Percentiles rank a stretch among this genome's conserved stretches.
Evolutionary conservation across 2,888 invertebrate species (phyloP).

Genomic region (Eledone cirrhosa): DNA sequence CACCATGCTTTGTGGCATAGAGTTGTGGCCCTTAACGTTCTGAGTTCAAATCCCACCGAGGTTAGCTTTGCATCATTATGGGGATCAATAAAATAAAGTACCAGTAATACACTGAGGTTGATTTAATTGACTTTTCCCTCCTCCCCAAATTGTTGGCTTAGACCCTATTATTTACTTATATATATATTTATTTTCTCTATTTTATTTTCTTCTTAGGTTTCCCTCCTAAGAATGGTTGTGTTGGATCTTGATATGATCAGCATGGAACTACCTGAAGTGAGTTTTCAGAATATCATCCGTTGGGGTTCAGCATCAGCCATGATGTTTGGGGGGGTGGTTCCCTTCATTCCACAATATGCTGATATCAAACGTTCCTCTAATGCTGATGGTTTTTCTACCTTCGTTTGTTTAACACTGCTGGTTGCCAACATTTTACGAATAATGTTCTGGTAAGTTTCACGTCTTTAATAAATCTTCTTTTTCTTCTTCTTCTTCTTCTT

Average conservation of each 20-base stretch:
- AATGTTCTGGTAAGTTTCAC: slow-evolving; percentile 87
- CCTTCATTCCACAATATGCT: slow-evolving; percentile 94
- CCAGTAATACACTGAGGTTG: no score
- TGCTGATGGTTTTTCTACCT: slow-evolving; percentile 95
- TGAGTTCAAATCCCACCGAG: no score
- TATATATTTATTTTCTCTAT: neutral
- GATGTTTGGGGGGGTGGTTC: slow-evolving; percentile 94
- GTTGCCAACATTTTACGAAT: slow-evolving; percentile 96
- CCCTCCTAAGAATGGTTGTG: slow-evolving; percentile 26
- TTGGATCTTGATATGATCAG: slow-evolving; percentile 28
- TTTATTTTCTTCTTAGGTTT: slow-evolving; percentile 10
- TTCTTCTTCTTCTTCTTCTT: neutral
- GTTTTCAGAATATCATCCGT: slow-evolving; percentile 44
- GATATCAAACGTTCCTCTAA: slow-evolving; percentile 91
- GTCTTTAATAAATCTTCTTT: neutral
- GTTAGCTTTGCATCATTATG: no score
- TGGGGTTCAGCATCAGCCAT: slow-evolving; percentile 73
- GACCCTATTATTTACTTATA: no score
- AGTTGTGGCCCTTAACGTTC: no score
- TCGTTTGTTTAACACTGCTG: slow-evolving; percentile 93
- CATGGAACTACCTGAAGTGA: slow-evolving; percentile 42
- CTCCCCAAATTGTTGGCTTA: no score
- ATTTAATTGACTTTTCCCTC: no score
- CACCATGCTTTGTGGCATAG: no score
- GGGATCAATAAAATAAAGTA: no score